Conservation (phyloP, 2,113 vertebrate genomes). For the Pseudonaja textilis region DNA sequence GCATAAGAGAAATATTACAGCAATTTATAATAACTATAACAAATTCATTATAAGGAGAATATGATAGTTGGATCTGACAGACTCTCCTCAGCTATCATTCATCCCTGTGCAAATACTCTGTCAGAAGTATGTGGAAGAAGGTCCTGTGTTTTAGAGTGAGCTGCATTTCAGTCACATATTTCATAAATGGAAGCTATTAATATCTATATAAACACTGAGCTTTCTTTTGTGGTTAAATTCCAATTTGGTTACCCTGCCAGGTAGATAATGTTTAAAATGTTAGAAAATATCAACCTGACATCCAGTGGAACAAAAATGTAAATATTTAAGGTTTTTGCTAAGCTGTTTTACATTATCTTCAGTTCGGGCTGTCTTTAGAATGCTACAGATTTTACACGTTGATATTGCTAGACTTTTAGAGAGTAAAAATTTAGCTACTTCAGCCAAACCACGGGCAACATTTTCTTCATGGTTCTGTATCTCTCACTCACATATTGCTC, state of each 20-base stretch:
- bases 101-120: background rate
- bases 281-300: background rate
- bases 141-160: background rate
- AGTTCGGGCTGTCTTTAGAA: background rate
- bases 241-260: conserved; percentile 8
- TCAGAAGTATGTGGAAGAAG: background rate
- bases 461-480: background rate
- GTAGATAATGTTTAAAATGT: background rate
- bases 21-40: background rate
- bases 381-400: background rate
- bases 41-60: background rate
- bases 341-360: conserved; percentile 6
- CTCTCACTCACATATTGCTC: background rate
- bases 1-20: background rate
- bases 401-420: background rate
- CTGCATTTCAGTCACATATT: background rate
- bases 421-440: background rate
- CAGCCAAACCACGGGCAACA: background rate
- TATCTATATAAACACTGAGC: background rate
- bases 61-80: background rate
- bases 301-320: conserved; percentile 10
- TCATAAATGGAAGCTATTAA: background rate
- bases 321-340: background rate
- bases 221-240: conserved; percentile 8
- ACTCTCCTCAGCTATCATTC: background rate